Conservation (phyloP, 1,140 invertebrate genomes). For the Ceratoteleas bidentatus region DNA sequence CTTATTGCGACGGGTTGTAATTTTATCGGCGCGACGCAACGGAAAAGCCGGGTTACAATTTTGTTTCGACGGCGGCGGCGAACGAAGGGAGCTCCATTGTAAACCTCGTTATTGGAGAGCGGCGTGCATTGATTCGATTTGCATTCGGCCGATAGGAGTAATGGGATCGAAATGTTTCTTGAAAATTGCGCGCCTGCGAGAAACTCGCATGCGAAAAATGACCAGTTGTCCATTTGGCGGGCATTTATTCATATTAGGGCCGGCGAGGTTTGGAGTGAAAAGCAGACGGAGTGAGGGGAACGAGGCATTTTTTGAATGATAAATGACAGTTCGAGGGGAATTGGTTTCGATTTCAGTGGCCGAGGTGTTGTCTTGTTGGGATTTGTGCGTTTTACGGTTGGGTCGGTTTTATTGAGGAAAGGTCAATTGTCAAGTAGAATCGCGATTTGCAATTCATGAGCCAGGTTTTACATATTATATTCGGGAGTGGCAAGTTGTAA, state of each 20-base stretch:
- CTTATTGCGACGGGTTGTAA: constrained; percentile 27
- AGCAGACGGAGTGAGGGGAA: no score
- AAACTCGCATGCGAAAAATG: constrained; percentile 1
- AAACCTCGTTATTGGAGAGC: constrained; percentile 30
- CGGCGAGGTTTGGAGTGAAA: no score
- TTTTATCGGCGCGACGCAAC: constrained; percentile 10
- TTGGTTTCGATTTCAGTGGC: no score
- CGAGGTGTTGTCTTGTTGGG: no score
- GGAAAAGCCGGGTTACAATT: background rate
- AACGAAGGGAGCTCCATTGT: constrained; percentile 3
- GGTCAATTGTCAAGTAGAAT: no score
- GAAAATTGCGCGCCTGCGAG: constrained; percentile 1
- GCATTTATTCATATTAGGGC: constrained; percentile 3
- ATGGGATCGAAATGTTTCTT: constrained; percentile 4
- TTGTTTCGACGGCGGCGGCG: background rate
- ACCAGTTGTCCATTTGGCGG: background rate
- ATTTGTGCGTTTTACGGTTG: no score
- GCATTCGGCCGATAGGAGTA: constrained; percentile 13
- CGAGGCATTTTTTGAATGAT: no score
- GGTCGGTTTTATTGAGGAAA: no score
- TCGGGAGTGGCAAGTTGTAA: no score
- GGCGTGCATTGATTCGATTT: constrained; percentile 21
- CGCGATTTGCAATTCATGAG: no score
- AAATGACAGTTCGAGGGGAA: no score
- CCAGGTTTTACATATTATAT: no score